Evolutionary conservation across 2,113 vertebrate species (phyloP).

Genomic region (Cryptomyrus ogoouensis): DNA sequence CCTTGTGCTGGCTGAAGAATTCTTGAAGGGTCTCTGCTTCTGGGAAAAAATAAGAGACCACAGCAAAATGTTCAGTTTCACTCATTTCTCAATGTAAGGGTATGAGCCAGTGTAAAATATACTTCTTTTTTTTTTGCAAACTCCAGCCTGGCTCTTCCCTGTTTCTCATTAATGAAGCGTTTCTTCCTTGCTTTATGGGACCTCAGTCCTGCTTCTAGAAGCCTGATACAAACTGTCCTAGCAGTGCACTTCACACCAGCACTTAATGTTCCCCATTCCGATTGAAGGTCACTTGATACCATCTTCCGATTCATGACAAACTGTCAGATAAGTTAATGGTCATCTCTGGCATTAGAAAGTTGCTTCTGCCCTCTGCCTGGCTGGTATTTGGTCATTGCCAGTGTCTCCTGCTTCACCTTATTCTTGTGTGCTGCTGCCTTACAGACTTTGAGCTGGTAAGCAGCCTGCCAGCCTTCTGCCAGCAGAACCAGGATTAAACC

Average conservation of each 20-base stretch:
- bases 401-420: not conserved
- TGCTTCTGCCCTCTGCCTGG: not conserved
- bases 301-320: not conserved
- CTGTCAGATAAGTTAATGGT: not conserved
- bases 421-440: not conserved
- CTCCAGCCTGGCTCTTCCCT: too few species aligned
- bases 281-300: not conserved
- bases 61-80: not conserved
- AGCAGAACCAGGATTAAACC: not conserved
- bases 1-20: not conserved
- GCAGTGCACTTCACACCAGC: too few species aligned
- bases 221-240: too few species aligned
- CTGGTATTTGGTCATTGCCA: not conserved
- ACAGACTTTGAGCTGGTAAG: not conserved
- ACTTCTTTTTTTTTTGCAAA: not conserved
- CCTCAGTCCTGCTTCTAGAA: too few species aligned
- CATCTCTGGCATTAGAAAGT: not conserved
- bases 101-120: not conserved
- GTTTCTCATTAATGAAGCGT: too few species aligned
- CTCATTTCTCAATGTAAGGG: not conserved
- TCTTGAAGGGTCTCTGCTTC: not conserved
- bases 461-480: not conserved
- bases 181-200: not conserved
- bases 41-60: not conserved
- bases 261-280: too few species aligned